Evolutionary conservation across 2,113 vertebrate genomes (phyloP).

Genomic region (Danionella cerebrum): DNA sequence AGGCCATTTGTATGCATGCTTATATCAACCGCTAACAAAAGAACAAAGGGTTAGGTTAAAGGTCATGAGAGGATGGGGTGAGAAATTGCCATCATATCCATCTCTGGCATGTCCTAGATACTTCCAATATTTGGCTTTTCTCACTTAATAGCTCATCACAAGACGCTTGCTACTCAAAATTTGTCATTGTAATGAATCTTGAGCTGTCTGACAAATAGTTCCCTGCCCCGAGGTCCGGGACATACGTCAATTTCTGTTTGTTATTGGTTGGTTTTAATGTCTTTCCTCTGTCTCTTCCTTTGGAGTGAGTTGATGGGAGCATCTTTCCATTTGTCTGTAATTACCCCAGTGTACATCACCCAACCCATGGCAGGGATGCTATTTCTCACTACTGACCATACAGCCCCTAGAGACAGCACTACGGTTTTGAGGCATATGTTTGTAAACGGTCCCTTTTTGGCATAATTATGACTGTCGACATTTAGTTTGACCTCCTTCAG

Average conservation of each 20-base stretch:
- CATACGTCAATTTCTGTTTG: slow-evolving; percentile 6
- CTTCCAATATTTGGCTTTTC: slow-evolving; percentile 2
- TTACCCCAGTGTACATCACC: slow-evolving; percentile 68
- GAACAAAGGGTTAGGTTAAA: slow-evolving; percentile 6
- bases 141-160: background rate
- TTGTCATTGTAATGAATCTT: slow-evolving; percentile 20
- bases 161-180: slow-evolving; percentile 3
- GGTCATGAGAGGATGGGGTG: background rate
- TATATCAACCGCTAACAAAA: background rate
- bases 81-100: background rate
- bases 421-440: slow-evolving; percentile 34
- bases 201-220: background rate
- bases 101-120: background rate
- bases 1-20: background rate
- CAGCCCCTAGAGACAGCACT: background rate
- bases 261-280: slow-evolving; percentile 17
- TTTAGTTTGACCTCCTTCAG: background rate
- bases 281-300: background rate
- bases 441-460: slow-evolving; percentile 4
- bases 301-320: slow-evolving; percentile 42
- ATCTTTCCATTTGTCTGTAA: slow-evolving; percentile 54
- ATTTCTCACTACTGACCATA: slow-evolving; percentile 63
- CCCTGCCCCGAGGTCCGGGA: slow-evolving; percentile 2
- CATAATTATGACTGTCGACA: background rate
- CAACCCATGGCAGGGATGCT: slow-evolving; percentile 65